Evolutionary conservation across 1,140 invertebrate species (phyloP), one percentile per base, ranked within the genome.

Genomic region (Drosophila arizonae): DNA sequence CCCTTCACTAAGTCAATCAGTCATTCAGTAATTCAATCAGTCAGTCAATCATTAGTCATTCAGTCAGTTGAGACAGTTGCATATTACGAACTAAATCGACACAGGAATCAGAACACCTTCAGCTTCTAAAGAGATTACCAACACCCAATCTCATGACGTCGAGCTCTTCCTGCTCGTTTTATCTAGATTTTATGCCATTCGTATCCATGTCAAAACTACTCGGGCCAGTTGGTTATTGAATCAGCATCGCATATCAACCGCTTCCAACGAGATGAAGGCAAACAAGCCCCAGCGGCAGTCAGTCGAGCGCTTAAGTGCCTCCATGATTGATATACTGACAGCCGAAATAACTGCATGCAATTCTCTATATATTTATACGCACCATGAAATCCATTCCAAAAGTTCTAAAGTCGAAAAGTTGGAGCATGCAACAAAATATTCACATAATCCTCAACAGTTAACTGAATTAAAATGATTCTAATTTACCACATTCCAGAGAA

Each of bases 151-250:
- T 17, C 6, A 46, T 17, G 15, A 1, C 43, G 21, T 17, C 3
- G 43, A n/a, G 48, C 30, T 15, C 9, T n/a, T n/a, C 2, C 6
- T 24, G 26, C 4, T 15, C 6, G n/a, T 11, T 17, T 17, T 5
- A 36, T 54, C n/a, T 55, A 0, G 28, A 24, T 51, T 36, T 36
- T 62, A 39, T 33, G 24, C 13, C 1, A 48, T 13, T 52, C 28
- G 39, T 41, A 39, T 43, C 11, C 6, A 63, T 46, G 57, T 57
- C 58, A 52, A 56, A 62, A 69, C 66, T 57, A 56, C 52, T 33
- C 65, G 41, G 33, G 33, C 3, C 60, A 48, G 46, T 41, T 51
- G 43, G 64, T 68, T 67, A 68, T 72, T 68, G 65, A 55, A 68
- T 68, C 67, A 55, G 50, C 21, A 24, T 61, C 43, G 50, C 36